Conservation (phyloP, 2,888 invertebrate species). For the Lordiphosa andalusiaca region DNA sequence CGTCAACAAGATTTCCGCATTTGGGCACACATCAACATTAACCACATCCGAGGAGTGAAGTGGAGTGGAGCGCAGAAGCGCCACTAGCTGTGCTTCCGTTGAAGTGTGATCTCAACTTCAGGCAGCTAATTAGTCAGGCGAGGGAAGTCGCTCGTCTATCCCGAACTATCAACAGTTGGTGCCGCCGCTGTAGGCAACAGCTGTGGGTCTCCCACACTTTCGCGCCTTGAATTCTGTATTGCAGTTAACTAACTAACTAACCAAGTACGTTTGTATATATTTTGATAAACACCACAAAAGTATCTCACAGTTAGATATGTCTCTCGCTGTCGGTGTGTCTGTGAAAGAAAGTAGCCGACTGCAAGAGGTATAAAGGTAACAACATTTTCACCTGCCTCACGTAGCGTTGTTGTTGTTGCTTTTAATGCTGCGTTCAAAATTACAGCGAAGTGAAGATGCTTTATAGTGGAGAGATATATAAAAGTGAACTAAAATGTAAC, state of each 20-base stretch:
- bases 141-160: slow-evolving; percentile 41
- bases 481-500: slow-evolving; percentile 3
- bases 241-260: slow-evolving; percentile 7
- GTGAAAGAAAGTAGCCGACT: slow-evolving; percentile 56
- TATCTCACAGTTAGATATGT: slow-evolving; percentile 67
- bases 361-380: slow-evolving; percentile 63
- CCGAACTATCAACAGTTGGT: slow-evolving; percentile 41
- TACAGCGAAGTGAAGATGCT: slow-evolving; percentile 56
- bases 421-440: slow-evolving; percentile 53
- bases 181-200: slow-evolving; percentile 26
- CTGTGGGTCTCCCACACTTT: slow-evolving; percentile 72
- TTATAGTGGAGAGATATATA: slow-evolving; percentile 47
- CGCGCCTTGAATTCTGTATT: slow-evolving; percentile 46
- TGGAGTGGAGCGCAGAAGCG: slow-evolving; percentile 33
- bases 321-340: slow-evolving; percentile 15
- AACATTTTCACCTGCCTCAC: slow-evolving; percentile 68
- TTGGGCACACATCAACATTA: slow-evolving; percentile 36
- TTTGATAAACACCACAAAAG: slow-evolving; percentile 61
- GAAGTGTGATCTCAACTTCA: slow-evolving; percentile 19
- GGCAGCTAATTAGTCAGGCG: slow-evolving; percentile 56
- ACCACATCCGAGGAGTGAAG: slow-evolving; percentile 14
- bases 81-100: slow-evolving; percentile 55
- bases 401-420: slow-evolving; percentile 33
- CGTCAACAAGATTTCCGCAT: slow-evolving; percentile 65
- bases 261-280: slow-evolving; percentile 13